Evolutionary conservation across 2,888 invertebrate genomes (phyloP).

Genomic region (Orthosia gracilis): DNA sequence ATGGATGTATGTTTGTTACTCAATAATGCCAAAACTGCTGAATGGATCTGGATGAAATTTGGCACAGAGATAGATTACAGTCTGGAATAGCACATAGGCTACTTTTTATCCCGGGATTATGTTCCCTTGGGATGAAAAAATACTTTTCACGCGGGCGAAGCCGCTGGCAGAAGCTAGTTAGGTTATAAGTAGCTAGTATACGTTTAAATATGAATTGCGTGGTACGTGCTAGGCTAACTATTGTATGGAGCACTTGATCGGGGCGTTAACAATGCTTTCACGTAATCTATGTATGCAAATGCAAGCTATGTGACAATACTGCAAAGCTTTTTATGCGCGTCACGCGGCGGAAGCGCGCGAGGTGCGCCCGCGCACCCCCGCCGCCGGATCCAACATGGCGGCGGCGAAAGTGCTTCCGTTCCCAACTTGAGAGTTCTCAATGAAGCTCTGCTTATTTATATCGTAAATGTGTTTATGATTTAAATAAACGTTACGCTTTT

Average conservation of each 20-base stretch:
- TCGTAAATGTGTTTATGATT: constrained; percentile 76
- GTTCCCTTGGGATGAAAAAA: too few relatives aligned
- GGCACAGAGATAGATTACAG: too few relatives aligned
- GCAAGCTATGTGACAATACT: constrained; percentile 84
- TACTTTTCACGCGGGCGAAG: too few relatives aligned
- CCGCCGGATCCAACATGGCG: constrained; percentile 90
- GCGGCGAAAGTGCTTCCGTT: constrained; percentile 90
- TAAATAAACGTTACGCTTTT: constrained; percentile 66
- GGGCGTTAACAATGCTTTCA: constrained; percentile 81
- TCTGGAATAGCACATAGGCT: too few relatives aligned
- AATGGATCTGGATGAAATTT: too few relatives aligned
- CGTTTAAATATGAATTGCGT: constrained; percentile 40
- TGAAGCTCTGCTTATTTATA: constrained; percentile 83
- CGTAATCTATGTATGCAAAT: constrained; percentile 88
- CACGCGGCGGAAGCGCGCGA: constrained; percentile 89
- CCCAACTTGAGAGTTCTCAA: constrained; percentile 86
- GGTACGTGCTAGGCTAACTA: constrained; percentile 34
- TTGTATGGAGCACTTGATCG: constrained; percentile 55
- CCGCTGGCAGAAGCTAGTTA: too few relatives aligned
- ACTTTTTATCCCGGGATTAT: too few relatives aligned
- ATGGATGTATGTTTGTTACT: too few relatives aligned
- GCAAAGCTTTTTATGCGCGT: constrained; percentile 88
- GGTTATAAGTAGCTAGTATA: constrained; percentile 10
- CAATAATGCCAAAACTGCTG: too few relatives aligned
- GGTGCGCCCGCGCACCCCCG: constrained; percentile 87